Conservation (phyloP, 2,113 vertebrate genomes). For the Rhynchopsitta pachyrhyncha region DNA sequence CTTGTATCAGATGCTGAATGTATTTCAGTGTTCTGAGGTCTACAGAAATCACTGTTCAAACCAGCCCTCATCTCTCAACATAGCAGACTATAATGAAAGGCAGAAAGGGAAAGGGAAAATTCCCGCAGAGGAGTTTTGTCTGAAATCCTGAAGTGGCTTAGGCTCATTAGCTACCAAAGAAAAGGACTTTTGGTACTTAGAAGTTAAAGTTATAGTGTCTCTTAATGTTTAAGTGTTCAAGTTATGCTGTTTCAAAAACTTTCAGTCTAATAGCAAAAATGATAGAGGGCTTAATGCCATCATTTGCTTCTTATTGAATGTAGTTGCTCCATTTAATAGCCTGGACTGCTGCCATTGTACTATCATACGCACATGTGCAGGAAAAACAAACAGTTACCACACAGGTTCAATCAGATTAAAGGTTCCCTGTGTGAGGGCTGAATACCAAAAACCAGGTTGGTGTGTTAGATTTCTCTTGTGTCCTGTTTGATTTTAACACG, state of each 20-base stretch:
- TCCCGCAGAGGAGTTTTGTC: neutral
- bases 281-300: neutral
- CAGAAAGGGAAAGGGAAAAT: neutral
- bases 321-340: constrained; percentile 35
- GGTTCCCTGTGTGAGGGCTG: constrained; percentile 19
- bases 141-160: neutral
- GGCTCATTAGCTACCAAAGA: neutral
- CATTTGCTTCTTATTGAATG: constrained; percentile 41
- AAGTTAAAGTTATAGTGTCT: neutral
- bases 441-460: constrained; percentile 47
- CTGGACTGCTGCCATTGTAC: constrained; percentile 36
- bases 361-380: constrained; percentile 29
- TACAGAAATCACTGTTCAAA: neutral
- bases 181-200: neutral
- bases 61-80: neutral
- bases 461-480: neutral
- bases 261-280: constrained; percentile 9
- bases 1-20: neutral
- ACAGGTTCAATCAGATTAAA: constrained; percentile 53
- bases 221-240: neutral
- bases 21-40: neutral
- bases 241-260: neutral
- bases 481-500: constrained; percentile 10
- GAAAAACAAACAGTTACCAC: constrained; percentile 55
- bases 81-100: neutral